Conservation (phyloP, 2,797 vertebrate genomes). For the Varecia variegata region DNA sequence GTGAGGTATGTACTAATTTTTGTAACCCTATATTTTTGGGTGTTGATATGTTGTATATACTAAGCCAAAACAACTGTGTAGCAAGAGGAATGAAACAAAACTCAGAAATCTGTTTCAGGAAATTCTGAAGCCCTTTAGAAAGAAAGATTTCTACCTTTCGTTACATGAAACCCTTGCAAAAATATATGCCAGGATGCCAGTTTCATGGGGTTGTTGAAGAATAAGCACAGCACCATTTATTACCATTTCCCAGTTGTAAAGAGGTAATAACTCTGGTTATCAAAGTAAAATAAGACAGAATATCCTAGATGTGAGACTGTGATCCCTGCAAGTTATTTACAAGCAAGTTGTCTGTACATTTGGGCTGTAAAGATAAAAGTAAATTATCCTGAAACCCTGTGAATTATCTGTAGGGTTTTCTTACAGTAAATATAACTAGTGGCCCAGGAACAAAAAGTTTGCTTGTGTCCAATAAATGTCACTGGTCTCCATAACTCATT, state of each 20-base stretch:
- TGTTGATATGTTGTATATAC: not conserved
- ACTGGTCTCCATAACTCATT: not conserved
- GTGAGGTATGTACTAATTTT: not conserved
- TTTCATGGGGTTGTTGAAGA: not conserved
- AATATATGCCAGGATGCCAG: not conserved
- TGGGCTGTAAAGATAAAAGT: not conserved
- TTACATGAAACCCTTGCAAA: not conserved
- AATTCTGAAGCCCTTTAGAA: slow-evolving; percentile 18
- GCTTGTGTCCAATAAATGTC: slow-evolving; percentile 24
- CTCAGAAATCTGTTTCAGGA: slow-evolving; percentile 58
- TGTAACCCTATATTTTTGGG: not conserved
- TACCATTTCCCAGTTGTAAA: not conserved
- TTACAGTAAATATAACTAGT: not conserved
- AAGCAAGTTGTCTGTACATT: not conserved
- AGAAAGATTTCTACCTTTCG: not conserved
- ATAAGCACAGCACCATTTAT: not conserved
- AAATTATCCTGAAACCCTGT: not conserved
- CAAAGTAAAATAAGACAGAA: not conserved
- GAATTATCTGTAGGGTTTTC: not conserved
- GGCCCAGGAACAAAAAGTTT: not conserved
- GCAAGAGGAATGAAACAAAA: not conserved
- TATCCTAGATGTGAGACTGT: not conserved
- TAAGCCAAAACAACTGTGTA: not conserved
- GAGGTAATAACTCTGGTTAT: not conserved
- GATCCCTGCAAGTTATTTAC: not conserved